Base-by-base conservation (phyloP, 2,888 invertebrate species). In the Ceriagrion tenellum region DNA sequence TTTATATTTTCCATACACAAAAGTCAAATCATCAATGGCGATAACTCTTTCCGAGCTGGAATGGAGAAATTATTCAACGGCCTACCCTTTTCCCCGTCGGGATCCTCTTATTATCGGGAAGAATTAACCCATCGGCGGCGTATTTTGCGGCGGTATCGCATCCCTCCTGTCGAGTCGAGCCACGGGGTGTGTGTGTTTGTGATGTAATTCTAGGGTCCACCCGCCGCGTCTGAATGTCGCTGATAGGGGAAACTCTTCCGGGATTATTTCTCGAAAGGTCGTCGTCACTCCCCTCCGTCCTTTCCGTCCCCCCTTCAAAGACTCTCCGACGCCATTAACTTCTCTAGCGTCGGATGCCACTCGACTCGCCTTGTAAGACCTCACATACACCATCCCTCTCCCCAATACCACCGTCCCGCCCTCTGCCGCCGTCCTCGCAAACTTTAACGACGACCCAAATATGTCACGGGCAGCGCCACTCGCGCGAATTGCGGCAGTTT, bases 351-450 rank as follows among this genome's bases (percentile, higher is more conserved):
- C 35, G 56, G 90, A 91, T 91, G 13, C 59, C 30, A 59, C n/a
- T 55, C n/a, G 10, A 59, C 55, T 23, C 55, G 30, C 90, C 55
- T 3, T 16, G 18, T 30, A 30, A 59, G 26, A 69, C 90, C 30
- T 47, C 47, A 47, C 8, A n/a, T n/a, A n/a, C n/a, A n/a, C n/a
- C n/a, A n/a, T 59, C 90, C 35, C 30, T 59, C n/a, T n/a, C n/a
- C n/a, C n/a, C n/a, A n/a, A n/a, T n/a, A n/a, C n/a, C n/a, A 8
- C 47, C 47, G 47, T 4, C 47, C 2, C 59, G 20, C 59, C 56
- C n/a, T 59, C 90, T 56, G 55, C 30, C 56, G 90, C 56, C 59
- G n/a, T 30, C n/a, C n/a, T 55, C 90, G 56, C 90, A 35, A 59
- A 59, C 26, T 23, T 59, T 35, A 59, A 59, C 59, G 59, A 56